Percentiles rank a stretch among this genome's conserved stretches.
These are phyloP conservation scores for Porites lobata DNA, from an alignment of 92 coral and sea anemone genomes.

Conservation along the genomic window DNA sequence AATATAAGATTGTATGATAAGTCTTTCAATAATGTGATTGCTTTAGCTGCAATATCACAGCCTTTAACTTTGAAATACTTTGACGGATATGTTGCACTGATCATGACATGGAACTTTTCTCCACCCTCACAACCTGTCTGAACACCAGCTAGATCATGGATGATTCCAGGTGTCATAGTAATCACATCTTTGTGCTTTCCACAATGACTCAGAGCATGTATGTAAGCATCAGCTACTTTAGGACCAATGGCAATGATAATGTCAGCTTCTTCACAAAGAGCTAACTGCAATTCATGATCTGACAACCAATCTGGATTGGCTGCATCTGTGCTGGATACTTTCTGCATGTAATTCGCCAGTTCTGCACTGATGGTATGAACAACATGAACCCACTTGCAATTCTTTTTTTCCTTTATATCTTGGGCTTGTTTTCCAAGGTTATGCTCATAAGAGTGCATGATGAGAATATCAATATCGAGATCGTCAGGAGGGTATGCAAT, in stretches of 20 bases:
- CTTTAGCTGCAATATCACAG: slow-evolving; percentile 35
- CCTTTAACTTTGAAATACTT: slow-evolving; percentile 45
- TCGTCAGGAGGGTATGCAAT: slow-evolving; percentile 29
- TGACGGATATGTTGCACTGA: slow-evolving; percentile 21
- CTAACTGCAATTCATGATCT: slow-evolving; percentile 21
- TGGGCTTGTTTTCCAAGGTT: slow-evolving; percentile 35
- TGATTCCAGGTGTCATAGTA: slow-evolving; percentile 18
- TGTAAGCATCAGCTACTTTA: slow-evolving; percentile 40
- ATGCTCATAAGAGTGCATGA: slow-evolving; percentile 29
- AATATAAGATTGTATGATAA: slow-evolving; percentile 5
- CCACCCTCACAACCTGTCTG: slow-evolving; percentile 7
- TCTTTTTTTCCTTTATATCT: background rate
- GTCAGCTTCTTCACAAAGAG: slow-evolving; percentile 16
- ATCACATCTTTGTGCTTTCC: slow-evolving; percentile 13
- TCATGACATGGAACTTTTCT: slow-evolving; percentile 10
- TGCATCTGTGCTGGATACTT: too few species aligned
- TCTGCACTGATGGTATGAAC: slow-evolving; percentile 33
- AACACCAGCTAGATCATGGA: slow-evolving; percentile 4
- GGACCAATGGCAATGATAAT: slow-evolving; percentile 37
- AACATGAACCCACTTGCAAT: slow-evolving; percentile 41
- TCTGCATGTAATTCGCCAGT: slow-evolving; percentile 15
- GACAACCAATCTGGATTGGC: background rate
- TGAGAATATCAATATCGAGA: slow-evolving; percentile 37
- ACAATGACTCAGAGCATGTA: background rate
- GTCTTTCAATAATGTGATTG: slow-evolving; percentile 21